Evolutionary conservation across 2,113 vertebrate species (phyloP).

Genomic region (Dicentrarchus labrax): DNA sequence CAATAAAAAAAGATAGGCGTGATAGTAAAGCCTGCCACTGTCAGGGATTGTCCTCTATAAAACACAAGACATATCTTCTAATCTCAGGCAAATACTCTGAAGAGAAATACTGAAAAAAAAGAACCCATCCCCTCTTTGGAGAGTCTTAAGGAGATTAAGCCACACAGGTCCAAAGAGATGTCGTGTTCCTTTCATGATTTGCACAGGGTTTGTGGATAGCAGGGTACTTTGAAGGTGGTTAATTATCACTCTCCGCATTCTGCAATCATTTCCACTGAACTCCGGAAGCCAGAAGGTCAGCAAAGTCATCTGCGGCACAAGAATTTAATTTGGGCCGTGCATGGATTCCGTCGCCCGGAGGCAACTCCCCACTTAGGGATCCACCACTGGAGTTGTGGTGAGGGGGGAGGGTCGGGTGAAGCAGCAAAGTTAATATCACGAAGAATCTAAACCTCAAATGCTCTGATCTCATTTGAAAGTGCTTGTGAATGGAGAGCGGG

Average conservation of each 20-base stretch:
- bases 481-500: conserved; percentile 47
- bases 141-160: conserved; percentile 1
- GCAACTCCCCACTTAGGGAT: conserved; percentile 65
- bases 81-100: conserved; percentile 12
- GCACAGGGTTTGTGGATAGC: conserved; percentile 33
- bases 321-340: conserved; percentile 73
- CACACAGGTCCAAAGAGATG: conserved; percentile 8
- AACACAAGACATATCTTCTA: conserved; percentile 28
- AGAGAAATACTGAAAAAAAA: not conserved
- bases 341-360: conserved; percentile 59
- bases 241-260: conserved; percentile 65
- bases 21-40: conserved; percentile 21
- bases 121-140: not conserved
- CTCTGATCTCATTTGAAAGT: conserved; percentile 83
- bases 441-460: conserved; percentile 79
- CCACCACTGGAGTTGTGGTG: conserved; percentile 41
- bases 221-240: conserved; percentile 60
- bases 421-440: conserved; percentile 80
- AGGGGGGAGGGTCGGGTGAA: conserved; percentile 39
- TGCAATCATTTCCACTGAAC: conserved; percentile 59
- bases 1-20: conserved; percentile 7
- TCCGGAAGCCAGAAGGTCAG: conserved; percentile 75
- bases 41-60: conserved; percentile 20
- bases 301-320: conserved; percentile 53
- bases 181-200: conserved; percentile 33